phyloP scores from a whole-genome alignment of 2,113 vertebrate species.

The Lepus europaeus region DNA sequence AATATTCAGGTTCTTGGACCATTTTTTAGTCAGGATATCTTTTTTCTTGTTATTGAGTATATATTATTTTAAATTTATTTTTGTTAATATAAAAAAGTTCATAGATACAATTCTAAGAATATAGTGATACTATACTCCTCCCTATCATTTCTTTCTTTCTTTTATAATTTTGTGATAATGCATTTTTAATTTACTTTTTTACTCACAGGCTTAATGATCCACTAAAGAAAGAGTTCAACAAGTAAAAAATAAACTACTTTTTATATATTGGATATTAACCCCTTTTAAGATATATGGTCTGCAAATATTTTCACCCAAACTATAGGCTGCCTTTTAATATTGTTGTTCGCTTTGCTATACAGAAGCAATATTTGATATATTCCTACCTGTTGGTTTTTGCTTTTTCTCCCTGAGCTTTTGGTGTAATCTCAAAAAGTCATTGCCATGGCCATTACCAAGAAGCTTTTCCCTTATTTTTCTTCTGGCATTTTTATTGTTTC shows the following conservation, averaged over 20 bases:
- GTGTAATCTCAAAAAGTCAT: not conserved
- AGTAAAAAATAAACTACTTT: too few species aligned
- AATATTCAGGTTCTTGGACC: not conserved
- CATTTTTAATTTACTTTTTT: too few species aligned
- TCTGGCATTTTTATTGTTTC: not conserved
- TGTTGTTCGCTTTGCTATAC: not conserved
- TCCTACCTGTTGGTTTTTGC: not conserved
- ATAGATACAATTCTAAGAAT: too few species aligned
- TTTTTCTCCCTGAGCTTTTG: not conserved
- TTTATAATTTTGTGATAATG: too few species aligned
- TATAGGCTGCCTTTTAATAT: not conserved
- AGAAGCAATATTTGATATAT: not conserved
- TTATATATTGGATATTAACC: not conserved
- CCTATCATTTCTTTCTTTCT: too few species aligned
- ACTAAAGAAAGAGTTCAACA: too few species aligned
- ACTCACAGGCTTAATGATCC: too few species aligned
- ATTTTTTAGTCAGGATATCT: not conserved
- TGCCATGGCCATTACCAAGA: not conserved
- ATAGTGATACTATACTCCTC: too few species aligned
- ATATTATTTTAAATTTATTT: not conserved
- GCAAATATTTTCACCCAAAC: not conserved
- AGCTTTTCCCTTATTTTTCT: not conserved
- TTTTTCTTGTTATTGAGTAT: not conserved
- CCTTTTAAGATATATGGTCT: not conserved
- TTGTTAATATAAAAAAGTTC: too few species aligned